Evolutionary conservation across 2,113 vertebrate genomes (phyloP).

Genomic region (Kobus ellipsiprymnus): DNA sequence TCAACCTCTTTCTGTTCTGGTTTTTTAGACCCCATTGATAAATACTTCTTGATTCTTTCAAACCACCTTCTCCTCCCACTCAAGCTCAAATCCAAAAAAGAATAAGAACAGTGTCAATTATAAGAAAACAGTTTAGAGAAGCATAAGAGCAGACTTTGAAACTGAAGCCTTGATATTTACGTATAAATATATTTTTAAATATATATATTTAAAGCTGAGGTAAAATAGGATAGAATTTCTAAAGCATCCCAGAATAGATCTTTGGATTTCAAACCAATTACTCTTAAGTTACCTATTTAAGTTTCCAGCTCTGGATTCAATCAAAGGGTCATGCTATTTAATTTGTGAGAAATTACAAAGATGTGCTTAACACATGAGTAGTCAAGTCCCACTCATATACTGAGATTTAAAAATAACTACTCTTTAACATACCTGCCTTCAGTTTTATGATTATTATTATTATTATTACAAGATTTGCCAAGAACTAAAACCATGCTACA

Average conservation of each 20-base stretch:
- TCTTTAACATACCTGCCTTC: constrained; percentile 6
- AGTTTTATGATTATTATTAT: neutral
- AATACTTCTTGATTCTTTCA: constrained; percentile 10
- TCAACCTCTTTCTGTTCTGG: neutral
- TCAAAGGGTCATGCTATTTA: constrained; percentile 62
- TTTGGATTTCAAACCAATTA: neutral
- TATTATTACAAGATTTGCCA: neutral
- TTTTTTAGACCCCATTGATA: neutral
- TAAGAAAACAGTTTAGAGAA: constrained; percentile 16
- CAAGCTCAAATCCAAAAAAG: constrained; percentile 34
- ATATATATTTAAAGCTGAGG: neutral
- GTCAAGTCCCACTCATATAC: neutral
- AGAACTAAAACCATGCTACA: constrained; percentile 45
- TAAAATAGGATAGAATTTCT: constrained; percentile 47
- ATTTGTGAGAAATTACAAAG: constrained; percentile 41
- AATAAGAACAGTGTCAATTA: neutral
- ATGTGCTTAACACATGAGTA: neutral
- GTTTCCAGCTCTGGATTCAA: neutral
- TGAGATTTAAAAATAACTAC: constrained; percentile 44
- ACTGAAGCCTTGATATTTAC: constrained; percentile 12
- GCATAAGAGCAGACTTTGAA: constrained; percentile 15
- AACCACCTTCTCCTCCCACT: constrained; percentile 5
- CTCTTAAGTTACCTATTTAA: constrained; percentile 48
- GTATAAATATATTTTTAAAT: neutral
- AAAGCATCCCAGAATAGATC: neutral